Percentiles rank a stretch among this genome's conserved stretches.
phyloP scores from a whole-genome alignment of 1,140 invertebrate genomes.

The Bombus superbus region DNA sequence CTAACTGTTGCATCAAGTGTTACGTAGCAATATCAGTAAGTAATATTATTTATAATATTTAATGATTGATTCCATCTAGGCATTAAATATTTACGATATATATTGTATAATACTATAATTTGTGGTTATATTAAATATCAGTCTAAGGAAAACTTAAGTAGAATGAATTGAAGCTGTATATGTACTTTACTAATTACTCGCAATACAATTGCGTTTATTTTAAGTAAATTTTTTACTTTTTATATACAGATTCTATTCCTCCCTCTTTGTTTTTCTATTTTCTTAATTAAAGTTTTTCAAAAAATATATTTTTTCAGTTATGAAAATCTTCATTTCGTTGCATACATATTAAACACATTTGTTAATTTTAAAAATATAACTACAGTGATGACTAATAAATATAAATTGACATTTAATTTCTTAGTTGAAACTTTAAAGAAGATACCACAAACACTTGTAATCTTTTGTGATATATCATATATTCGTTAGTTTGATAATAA shows the following conservation, averaged over 20 bases:
- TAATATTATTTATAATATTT: neutral
- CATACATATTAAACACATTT: neutral
- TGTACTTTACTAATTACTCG: neutral
- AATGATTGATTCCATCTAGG: neutral
- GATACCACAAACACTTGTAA: neutral
- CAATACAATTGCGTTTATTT: neutral
- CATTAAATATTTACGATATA: neutral
- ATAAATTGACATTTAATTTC: neutral
- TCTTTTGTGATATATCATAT: neutral
- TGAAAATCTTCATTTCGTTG: neutral
- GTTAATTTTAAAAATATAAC: neutral
- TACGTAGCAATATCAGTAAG: conserved; percentile 6
- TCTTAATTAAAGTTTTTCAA: neutral
- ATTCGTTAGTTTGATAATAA: neutral
- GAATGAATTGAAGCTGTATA: neutral
- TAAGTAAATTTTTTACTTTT: neutral
- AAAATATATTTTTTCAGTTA: neutral
- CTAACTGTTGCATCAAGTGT: conserved; percentile 25
- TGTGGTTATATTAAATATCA: neutral
- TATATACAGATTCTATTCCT: neutral
- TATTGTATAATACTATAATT: neutral
- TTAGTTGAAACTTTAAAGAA: neutral
- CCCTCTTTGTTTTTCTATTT: too few relatives aligned
- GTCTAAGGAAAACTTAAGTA: neutral
- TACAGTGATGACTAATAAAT: neutral